Percentiles rank a stretch among this genome's conserved stretches.
Conservation (phyloP, 2,113 vertebrate species). For the Lampris incognitus region DNA sequence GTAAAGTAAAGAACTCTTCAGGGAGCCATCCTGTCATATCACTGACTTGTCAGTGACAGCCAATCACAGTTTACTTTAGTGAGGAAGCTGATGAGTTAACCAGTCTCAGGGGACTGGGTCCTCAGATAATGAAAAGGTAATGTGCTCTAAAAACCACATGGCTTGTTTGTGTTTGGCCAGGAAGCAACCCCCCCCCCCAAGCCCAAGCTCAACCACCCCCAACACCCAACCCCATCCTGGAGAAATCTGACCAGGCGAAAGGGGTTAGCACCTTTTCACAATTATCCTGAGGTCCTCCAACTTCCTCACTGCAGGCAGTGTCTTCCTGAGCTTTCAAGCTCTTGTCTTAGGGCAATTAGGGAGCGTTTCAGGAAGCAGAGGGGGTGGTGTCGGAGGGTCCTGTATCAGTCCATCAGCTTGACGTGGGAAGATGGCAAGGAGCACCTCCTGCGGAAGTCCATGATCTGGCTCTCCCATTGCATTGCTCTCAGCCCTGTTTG, state of each 20-base stretch:
- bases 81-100: slow-evolving; percentile 65
- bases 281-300: slow-evolving; percentile 67
- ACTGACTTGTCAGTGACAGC: slow-evolving; percentile 37
- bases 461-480: slow-evolving; percentile 67
- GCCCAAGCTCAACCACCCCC: no score
- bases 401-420: slow-evolving; percentile 76
- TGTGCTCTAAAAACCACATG: slow-evolving; percentile 52
- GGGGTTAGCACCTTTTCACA: slow-evolving; percentile 70
- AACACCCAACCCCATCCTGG: slow-evolving; percentile 5
- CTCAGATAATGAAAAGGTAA: slow-evolving; percentile 48
- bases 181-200: slow-evolving; percentile 50
- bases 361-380: slow-evolving; percentile 65
- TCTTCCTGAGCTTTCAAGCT: slow-evolving; percentile 39
- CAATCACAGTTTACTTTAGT: slow-evolving; percentile 63
- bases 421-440: slow-evolving; percentile 73
- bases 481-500: slow-evolving; percentile 64
- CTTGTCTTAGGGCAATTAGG: slow-evolving; percentile 39
- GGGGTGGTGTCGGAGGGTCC: slow-evolving; percentile 61
- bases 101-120: slow-evolving; percentile 37
- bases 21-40: slow-evolving; percentile 42
- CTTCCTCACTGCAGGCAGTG: slow-evolving; percentile 36
- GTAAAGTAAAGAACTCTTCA: slow-evolving; percentile 27
- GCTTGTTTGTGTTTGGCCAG: slow-evolving; percentile 63
- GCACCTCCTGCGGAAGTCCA: slow-evolving; percentile 64
- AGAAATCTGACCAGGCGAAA: slow-evolving; percentile 63